Conservation (phyloP, 2,797 vertebrate genomes). For the Borostomias antarcticus region DNA sequence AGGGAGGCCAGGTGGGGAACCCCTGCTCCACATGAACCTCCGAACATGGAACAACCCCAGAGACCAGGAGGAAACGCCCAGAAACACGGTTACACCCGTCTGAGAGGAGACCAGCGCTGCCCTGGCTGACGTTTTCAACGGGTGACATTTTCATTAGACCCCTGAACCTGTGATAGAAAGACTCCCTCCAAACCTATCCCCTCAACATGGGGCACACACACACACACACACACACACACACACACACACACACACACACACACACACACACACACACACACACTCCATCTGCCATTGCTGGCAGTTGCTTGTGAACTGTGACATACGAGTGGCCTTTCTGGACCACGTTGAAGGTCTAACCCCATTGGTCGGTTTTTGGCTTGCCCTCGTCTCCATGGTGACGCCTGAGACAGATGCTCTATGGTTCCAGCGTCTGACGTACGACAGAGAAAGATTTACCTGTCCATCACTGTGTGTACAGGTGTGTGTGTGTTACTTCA, state of each 20-base stretch:
- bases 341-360: conserved; percentile 31
- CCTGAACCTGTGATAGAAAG: conserved; percentile 19
- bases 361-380: conserved; percentile 49
- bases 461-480: conserved; percentile 57
- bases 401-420: conserved; percentile 33
- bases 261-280: conserved; percentile 16
- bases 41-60: no score
- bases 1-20: no score
- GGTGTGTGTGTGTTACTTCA: conserved; percentile 7
- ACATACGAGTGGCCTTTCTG: conserved; percentile 45
- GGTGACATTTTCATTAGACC: conserved; percentile 12
- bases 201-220: no score
- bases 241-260: conserved; percentile 17
- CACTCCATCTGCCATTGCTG: conserved; percentile 37
- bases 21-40: no score
- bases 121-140: no score
- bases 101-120: background rate
- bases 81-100: background rate
- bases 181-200: conserved; percentile 16
- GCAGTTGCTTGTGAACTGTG: conserved; percentile 34
- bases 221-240: background rate
- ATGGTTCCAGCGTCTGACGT: conserved; percentile 55
- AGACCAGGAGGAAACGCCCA: no score
- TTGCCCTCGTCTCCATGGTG: conserved; percentile 50
- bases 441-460: conserved; percentile 64